Conservation (phyloP, 2,888 invertebrate species). For the Lithophane semibrunnea region DNA sequence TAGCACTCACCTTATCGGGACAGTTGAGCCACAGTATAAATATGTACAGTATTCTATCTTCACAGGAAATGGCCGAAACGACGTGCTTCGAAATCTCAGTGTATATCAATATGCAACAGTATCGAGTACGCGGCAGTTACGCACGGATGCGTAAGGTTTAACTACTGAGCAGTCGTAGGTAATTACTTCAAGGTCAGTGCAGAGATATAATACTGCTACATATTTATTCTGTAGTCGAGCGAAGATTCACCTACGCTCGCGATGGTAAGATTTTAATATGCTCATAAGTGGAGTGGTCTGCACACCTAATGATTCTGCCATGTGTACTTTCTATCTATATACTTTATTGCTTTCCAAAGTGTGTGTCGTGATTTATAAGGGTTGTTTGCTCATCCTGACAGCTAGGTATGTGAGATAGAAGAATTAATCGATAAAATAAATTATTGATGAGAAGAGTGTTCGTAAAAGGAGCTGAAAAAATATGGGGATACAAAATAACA, state of each 20-base stretch:
- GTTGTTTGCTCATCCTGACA: conserved; percentile 29
- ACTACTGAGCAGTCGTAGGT: too few species aligned
- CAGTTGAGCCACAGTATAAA: too few species aligned
- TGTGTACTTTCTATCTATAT: conserved; percentile 20
- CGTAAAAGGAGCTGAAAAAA: not conserved
- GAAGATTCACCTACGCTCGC: not conserved
- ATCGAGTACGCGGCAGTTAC: too few species aligned
- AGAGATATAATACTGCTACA: too few species aligned
- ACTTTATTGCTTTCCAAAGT: conserved; percentile 52
- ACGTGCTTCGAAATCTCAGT: too few species aligned
- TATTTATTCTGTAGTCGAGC: too few species aligned
- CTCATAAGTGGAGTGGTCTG: not conserved
- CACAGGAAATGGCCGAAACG: too few species aligned
- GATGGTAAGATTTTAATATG: not conserved
- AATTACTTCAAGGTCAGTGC: too few species aligned
- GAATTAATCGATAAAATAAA: conserved; percentile 33
- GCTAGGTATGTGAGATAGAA: not conserved
- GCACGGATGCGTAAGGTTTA: too few species aligned
- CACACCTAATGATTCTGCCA: not conserved
- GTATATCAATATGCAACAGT: too few species aligned
- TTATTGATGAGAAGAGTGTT: conserved; percentile 21
- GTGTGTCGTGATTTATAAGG: conserved; percentile 50
- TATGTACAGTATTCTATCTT: too few species aligned
- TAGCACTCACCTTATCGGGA: not conserved
- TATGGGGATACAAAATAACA: conserved; percentile 1